Percentiles rank a stretch among this genome's conserved stretches.
These are phyloP conservation scores for Plutomurus gul DNA, from an alignment of 1,140 invertebrate species.

Conservation along the genomic window DNA sequence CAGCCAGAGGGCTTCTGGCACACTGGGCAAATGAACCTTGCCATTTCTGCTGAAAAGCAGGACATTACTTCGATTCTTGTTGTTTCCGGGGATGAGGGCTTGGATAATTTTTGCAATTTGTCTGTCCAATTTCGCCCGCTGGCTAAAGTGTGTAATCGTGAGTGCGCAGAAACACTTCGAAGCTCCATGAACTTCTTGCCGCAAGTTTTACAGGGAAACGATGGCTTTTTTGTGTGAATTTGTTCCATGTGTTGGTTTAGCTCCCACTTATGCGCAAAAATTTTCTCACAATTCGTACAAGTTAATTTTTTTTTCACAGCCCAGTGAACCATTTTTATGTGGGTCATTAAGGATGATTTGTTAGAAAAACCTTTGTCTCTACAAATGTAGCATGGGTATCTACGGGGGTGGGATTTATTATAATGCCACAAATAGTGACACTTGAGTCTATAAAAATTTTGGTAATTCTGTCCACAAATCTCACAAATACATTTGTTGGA, in stretches of 20 bases:
- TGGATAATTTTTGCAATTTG: too few relatives aligned
- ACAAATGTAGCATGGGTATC: not conserved
- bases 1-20: not conserved
- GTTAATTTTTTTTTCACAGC: not conserved
- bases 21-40: not conserved
- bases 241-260: not conserved
- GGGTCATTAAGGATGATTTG: not conserved
- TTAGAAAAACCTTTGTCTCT: not conserved
- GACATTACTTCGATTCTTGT: not conserved
- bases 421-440: not conserved
- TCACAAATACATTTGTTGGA: not conserved
- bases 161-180: not conserved
- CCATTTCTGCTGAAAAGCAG: not conserved
- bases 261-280: not conserved
- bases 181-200: not conserved
- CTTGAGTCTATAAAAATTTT: not conserved
- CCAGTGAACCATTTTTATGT: not conserved
- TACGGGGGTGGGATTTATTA: not conserved
- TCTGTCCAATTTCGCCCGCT: not conserved
- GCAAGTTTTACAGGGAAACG: not conserved
- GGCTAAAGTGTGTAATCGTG: not conserved
- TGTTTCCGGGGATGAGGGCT: too few relatives aligned
- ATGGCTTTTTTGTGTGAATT: not conserved
- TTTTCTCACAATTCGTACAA: not conserved
- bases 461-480: not conserved